Evolutionary conservation across 2,113 vertebrate genomes (phyloP), one percentile per base, ranked within the genome.

Genomic region (Brachyistius frenatus): DNA sequence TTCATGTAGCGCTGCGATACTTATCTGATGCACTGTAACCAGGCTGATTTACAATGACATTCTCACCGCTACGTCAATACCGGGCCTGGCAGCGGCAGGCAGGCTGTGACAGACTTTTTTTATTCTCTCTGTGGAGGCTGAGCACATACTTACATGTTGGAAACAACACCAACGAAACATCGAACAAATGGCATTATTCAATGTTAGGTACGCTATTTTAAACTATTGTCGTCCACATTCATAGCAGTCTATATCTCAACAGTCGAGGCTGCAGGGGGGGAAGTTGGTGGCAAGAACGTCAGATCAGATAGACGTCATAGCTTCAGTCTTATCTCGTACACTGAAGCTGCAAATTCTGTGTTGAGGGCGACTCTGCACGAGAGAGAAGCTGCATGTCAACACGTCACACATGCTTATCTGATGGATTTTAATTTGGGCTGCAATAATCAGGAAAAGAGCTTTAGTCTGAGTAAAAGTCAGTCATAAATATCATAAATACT

Each of bases 41-140:
- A 55, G 60, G 3, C 62, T 84, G 81, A 88, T 82, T 82, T 80
- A 83, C 72, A 70, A 7, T 76, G 54, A 80, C 58, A 76, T 46
- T 62, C 60, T 67, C 73, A 64, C 36, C 64, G 54, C 30, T 36
- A 16, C 61, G 72, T 76, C 74, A 75, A 55, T 56, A 41, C 65
- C 5, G 33, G 11, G 49, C 39, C 44, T 8, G 1, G 53, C 66
- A 58, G 58, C 7, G 14, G 31, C 69, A 50, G 46, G 52, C 66
- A 54, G 47, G 47, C 53, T 49, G 16, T 4, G 13, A 71, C 78
- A 58, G 70, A 78, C 55, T 37, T 35, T 55, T 13, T 60, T 55
- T 2, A 54, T 72, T 63, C 13, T 72, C 47, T 36, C 35, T 16
- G 46, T 47, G 49, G 32, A 86, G 58, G 5, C 15, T 74, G 8